phyloP scores from a whole-genome alignment of 2,113 vertebrate genomes.

The Pseudorasbora parva region DNA sequence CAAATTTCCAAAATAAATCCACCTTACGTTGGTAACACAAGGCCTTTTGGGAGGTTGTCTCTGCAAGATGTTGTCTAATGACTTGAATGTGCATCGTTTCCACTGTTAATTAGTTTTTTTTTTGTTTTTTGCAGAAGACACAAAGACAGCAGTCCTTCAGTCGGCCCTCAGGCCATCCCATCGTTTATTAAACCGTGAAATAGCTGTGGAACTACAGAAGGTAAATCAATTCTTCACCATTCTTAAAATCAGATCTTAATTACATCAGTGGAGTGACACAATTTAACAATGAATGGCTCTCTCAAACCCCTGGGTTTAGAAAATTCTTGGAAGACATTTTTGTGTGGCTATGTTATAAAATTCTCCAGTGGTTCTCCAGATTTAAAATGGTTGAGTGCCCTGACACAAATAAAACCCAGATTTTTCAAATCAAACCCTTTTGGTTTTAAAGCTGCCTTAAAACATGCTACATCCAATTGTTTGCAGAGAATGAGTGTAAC shows the following conservation, averaged over 20 bases:
- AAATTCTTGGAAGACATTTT: slow-evolving; percentile 67
- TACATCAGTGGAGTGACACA: slow-evolving; percentile 53
- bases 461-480: slow-evolving; percentile 66
- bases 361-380: slow-evolving; percentile 43
- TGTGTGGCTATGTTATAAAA: slow-evolving; percentile 60
- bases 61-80: background rate
- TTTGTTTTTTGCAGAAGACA: slow-evolving; percentile 19
- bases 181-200: slow-evolving; percentile 78
- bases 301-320: slow-evolving; percentile 59
- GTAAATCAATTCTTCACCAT: slow-evolving; percentile 56
- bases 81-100: background rate
- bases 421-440: slow-evolving; percentile 58
- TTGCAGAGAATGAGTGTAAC: slow-evolving; percentile 61
- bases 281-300: slow-evolving; percentile 32
- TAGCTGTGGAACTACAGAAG: slow-evolving; percentile 73
- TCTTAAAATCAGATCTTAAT: slow-evolving; percentile 64
- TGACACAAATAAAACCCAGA: slow-evolving; percentile 39
- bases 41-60: slow-evolving; percentile 14
- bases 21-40: background rate
- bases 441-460: slow-evolving; percentile 68
- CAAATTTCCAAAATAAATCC: slow-evolving; percentile 5
- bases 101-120: background rate
- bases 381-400: slow-evolving; percentile 55
- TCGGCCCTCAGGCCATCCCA: slow-evolving; percentile 63
- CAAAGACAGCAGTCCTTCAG: slow-evolving; percentile 52